Conservation (phyloP, 2,888 invertebrate genomes). For the Stenodera caucasica region DNA sequence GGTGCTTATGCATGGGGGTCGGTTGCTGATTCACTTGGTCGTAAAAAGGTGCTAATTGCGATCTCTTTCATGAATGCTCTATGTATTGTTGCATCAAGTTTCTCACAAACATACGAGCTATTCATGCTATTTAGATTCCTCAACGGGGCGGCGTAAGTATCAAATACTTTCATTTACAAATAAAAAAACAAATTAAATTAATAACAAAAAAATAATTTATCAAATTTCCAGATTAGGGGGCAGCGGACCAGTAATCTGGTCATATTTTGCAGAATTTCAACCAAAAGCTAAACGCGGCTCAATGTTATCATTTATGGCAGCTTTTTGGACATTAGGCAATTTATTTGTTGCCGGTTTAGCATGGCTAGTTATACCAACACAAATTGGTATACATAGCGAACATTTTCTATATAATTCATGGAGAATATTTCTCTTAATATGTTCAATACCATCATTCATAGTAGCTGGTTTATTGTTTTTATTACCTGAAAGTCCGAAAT, state of each 20-base stretch:
- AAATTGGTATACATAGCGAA: conserved; percentile 68
- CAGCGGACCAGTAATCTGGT: conserved; percentile 92
- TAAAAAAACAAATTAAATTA: no score
- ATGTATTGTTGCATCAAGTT: conserved; percentile 88
- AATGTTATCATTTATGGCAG: conserved; percentile 92
- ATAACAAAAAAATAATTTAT: conserved; percentile 5
- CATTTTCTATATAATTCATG: conserved; percentile 86
- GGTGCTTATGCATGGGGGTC: conserved; percentile 94
- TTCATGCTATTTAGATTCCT: conserved; percentile 90
- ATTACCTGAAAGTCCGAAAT: conserved; percentile 90
- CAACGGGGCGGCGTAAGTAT: conserved; percentile 90
- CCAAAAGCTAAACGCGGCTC: conserved; percentile 87
- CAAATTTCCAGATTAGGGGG: conserved; percentile 73
- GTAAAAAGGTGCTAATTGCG: conserved; percentile 84
- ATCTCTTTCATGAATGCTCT: conserved; percentile 88
- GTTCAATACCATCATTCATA: conserved; percentile 85
- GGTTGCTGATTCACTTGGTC: conserved; percentile 84
- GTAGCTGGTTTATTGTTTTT: conserved; percentile 81
- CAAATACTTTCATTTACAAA: no score
- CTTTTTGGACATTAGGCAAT: conserved; percentile 94
- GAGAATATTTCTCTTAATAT: conserved; percentile 87
- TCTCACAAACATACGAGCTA: conserved; percentile 83
- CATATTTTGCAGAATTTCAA: conserved; percentile 94
- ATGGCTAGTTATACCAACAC: conserved; percentile 75
- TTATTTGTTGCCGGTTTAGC: conserved; percentile 86